Evolutionary conservation across 1,140 invertebrate genomes (phyloP).

Genomic region (Whitmania pigra): DNA sequence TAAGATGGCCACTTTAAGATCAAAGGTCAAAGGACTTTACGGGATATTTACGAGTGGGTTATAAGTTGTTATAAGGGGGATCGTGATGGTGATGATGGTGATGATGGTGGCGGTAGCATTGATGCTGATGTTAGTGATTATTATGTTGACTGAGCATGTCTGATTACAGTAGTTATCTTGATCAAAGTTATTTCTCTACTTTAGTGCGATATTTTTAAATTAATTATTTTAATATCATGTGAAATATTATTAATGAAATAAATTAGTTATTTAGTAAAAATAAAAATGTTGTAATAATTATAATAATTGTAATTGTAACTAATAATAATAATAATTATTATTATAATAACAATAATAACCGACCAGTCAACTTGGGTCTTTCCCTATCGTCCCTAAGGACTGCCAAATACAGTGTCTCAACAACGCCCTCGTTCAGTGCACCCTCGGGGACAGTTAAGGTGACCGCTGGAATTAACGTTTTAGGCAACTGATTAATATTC

Average conservation of each 20-base stretch:
- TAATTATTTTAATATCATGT: too few species aligned
- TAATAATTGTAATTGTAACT: too few species aligned
- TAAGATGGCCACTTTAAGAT: slow-evolving; percentile 16
- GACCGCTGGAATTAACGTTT: slow-evolving; percentile 47
- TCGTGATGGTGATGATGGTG: background rate
- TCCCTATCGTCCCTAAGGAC: slow-evolving; percentile 78
- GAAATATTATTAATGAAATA: too few species aligned
- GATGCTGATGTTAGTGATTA: background rate
- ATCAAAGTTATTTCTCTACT: too few species aligned
- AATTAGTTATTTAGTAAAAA: too few species aligned
- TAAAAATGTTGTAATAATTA: too few species aligned
- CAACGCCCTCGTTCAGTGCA: slow-evolving; percentile 61
- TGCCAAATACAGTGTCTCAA: slow-evolving; percentile 71
- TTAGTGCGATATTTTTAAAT: too few species aligned
- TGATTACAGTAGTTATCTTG: too few species aligned
- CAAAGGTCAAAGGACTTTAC: too few species aligned
- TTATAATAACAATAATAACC: slow-evolving; percentile 23
- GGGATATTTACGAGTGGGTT: too few species aligned
- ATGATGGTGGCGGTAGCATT: background rate
- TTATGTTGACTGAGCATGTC: background rate
- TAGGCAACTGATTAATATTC: background rate
- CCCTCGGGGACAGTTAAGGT: slow-evolving; percentile 74
- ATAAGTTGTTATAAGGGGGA: background rate
- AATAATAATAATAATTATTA: background rate
- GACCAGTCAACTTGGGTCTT: slow-evolving; percentile 65